Evolutionary conservation across 2,113 vertebrate genomes (phyloP), one percentile per base, ranked within the genome.

Genomic region (Psophia crepitans): DNA sequence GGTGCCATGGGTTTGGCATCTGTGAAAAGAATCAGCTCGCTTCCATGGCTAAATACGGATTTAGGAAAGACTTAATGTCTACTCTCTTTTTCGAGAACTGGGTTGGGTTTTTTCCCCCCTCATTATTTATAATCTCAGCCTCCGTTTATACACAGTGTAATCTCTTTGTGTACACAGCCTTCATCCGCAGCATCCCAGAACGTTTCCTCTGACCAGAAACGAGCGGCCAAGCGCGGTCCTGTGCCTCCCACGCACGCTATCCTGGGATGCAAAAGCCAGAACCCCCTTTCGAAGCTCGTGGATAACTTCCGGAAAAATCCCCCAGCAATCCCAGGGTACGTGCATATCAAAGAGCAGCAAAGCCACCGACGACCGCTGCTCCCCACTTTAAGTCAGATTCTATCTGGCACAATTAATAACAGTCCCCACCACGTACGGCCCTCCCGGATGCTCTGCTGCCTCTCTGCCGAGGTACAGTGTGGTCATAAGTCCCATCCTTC

Each of bases 371-470:
- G 20, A 21, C 35, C 6, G 3, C 21, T 30, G 21, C 41, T 63
- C 54, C 41, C 73, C 27, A 4, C 1, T 1, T 27, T 6, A 21
- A 32, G 8, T 17, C 2, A 12, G 64, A 43, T 33, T 35, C 8
- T 18, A 6, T 5, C 27, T 10, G 14, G 33, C 33, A 23, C 2
- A 3, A 57, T 8, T 4, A 46, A 6, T 20, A 7, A 5, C 5
- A 1, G 7, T 61, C 60, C 69, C 4, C 9, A 12, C 8, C 6
- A 0, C 0, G 1, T 2, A 5, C 22, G 3, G 10, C 53, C 57
- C 51, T 39, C 46, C 28, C 30, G 6, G 44, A 8, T 32, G 66
- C 39, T 83, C 61, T 35, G 44, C 48, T 66, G 32, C 30, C 66
- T 60, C 69, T 77, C 46, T 10, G 51, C 15, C 2, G 5, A 49